Base-by-base conservation (phyloP, 2,888 invertebrate species). In the Biston betularia region DNA sequence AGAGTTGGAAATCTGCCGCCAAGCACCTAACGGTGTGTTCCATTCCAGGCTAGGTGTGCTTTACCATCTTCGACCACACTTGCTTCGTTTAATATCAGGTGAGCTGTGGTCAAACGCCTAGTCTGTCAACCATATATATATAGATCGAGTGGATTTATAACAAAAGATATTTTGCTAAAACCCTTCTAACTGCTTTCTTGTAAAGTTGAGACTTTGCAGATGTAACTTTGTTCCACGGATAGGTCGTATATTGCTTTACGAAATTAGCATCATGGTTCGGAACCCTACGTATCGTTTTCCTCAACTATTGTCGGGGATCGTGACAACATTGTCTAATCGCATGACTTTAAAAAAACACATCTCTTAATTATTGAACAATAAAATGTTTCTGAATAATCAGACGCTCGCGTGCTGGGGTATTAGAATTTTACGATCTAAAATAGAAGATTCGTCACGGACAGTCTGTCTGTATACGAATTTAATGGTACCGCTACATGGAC, bases 321-420 rank as follows among this genome's bases (percentile, higher is more conserved):
- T 59, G 64, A 58, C 62, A 49, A 61, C 55, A 58, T 33, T 65
- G 68, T 73, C 69, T 59, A 50, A 71, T 68, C 52, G 68, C 68
- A 68, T 64, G 68, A 61, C 69, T 54, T 61, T 59, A 60, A 73
- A 76, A 73, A 79, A 79, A 74, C 73, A 61, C 74, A 67, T 73
- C 75, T 75, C 78, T 74, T 84, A 84, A 83, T 86, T 83, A 83
- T 70, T 72, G 78, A 77, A 85, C 82, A 84, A 82, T 82, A 85
- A 82, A 85, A 80, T 76, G 73, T 63, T 77, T 72, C 70, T 68
- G 73, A 77, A 79, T 77, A 72, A 75, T 76, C 73, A 75, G 69
- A 63, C 65, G 79, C 74, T 87, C 81, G 86, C 86, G 86, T 87
- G 86, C 83, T 71, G 61, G 64, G n/a, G 75, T 81, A 80, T 78